Conservation (phyloP, 2,888 invertebrate species). For the Eupeodes luniger region DNA sequence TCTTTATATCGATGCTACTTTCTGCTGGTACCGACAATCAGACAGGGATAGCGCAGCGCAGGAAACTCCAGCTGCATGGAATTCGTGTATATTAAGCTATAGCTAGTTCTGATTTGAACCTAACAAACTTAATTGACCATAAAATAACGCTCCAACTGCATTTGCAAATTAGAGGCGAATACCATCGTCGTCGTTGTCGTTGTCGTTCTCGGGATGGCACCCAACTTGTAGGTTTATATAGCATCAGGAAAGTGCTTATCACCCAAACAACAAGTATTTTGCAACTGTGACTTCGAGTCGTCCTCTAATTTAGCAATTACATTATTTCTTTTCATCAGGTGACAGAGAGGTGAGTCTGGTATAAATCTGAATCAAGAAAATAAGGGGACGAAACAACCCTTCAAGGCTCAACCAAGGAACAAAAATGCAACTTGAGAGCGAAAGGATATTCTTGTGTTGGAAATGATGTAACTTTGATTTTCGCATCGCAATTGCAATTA, state of each 20-base stretch:
- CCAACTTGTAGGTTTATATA: too few relatives aligned
- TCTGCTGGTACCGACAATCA: conserved; percentile 2
- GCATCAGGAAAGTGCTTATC: neutral
- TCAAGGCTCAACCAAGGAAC: neutral
- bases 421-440: conserved; percentile 51
- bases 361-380: neutral
- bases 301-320: conserved; percentile 72
- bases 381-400: neutral
- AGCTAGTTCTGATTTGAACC: conserved; percentile 47
- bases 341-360: neutral
- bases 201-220: too few relatives aligned
- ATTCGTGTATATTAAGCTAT: neutral
- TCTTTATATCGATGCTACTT: neutral
- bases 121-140: conserved; percentile 74
- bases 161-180: conserved; percentile 61
- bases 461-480: conserved; percentile 7
- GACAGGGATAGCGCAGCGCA: neutral
- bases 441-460: conserved; percentile 2
- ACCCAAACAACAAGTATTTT: conserved; percentile 14
- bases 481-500: conserved; percentile 60
- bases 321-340: conserved; percentile 55
- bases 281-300: conserved; percentile 28
- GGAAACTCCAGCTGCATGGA: neutral
- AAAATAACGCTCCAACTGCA: conserved; percentile 69
- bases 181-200: neutral